These are phyloP conservation scores for Drosophila rhopaloa DNA, from an alignment of 1,140 invertebrate species.

Conservation along the genomic window DNA sequence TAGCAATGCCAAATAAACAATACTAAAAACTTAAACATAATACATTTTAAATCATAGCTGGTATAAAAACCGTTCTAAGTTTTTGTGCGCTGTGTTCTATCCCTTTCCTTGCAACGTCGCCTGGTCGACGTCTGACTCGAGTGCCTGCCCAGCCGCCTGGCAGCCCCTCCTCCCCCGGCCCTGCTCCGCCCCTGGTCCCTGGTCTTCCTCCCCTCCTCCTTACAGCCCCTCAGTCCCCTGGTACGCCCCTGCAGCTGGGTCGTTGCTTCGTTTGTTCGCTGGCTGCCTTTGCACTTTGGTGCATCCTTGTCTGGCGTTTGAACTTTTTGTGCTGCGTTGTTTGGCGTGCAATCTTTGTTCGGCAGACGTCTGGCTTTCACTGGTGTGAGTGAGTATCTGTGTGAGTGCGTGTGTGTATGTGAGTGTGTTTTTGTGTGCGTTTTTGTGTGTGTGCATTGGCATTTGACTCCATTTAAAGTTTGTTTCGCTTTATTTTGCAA, in stretches of 20 bases:
- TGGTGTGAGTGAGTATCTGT: slow-evolving; percentile 12
- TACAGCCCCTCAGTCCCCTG: slow-evolving; percentile 2
- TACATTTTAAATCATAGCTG: too few relatives aligned
- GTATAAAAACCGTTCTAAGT: not conserved
- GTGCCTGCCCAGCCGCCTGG: slow-evolving; percentile 36
- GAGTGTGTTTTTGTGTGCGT: slow-evolving; percentile 39
- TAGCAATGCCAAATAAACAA: too few relatives aligned
- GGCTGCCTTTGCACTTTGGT: slow-evolving; percentile 82
- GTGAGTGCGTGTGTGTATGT: slow-evolving; percentile 16
- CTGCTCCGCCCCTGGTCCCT: not conserved
- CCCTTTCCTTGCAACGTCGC: slow-evolving; percentile 29
- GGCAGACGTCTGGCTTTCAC: slow-evolving; percentile 71
- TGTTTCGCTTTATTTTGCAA: slow-evolving; percentile 83
- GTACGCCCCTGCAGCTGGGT: slow-evolving; percentile 20
- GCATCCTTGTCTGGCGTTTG: slow-evolving; percentile 83
- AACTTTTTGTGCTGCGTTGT: slow-evolving; percentile 75
- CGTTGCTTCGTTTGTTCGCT: slow-evolving; percentile 59
- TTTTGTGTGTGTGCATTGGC: slow-evolving; percentile 59
- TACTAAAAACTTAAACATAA: too few relatives aligned
- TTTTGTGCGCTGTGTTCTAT: slow-evolving; percentile 5
- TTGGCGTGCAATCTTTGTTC: slow-evolving; percentile 77
- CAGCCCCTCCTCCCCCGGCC: not conserved
- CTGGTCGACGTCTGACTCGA: slow-evolving; percentile 63
- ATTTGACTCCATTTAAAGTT: slow-evolving; percentile 83
- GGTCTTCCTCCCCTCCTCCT: not conserved